phyloP scores from a whole-genome alignment of 35 echinoderm and acorn worm species.

The Ophiothrix spiculata region DNA sequence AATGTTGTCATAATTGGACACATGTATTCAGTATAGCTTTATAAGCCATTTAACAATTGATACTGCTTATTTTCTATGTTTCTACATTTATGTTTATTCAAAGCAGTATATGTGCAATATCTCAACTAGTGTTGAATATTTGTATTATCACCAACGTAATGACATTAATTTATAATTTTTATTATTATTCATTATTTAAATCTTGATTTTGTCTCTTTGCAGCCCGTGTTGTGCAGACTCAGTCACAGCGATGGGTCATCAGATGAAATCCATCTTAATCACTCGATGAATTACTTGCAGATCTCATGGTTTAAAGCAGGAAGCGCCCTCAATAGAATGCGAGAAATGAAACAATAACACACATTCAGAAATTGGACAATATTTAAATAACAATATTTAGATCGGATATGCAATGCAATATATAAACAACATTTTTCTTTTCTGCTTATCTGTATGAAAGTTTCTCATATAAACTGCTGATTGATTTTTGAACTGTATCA shows the following conservation, averaged over 20 bases:
- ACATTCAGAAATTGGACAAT: too few species aligned
- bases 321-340: conserved; percentile 98
- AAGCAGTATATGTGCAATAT: background rate
- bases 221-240: conserved; percentile 75
- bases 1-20: too few species aligned
- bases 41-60: too few species aligned
- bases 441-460: too few species aligned
- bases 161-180: background rate
- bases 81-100: background rate
- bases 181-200: background rate
- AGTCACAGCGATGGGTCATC: conserved; percentile 63
- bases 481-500: too few species aligned
- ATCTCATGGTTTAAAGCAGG: conserved; percentile 96
- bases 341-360: background rate
- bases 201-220: conserved; percentile 28
- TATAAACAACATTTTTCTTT: too few species aligned
- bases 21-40: too few species aligned
- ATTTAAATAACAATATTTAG: too few species aligned
- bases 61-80: too few species aligned
- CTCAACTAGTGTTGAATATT: background rate
- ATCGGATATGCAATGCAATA: too few species aligned
- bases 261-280: conserved; percentile 71
- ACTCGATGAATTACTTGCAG: conserved; percentile 88
- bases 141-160: background rate
- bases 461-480: too few species aligned